Base-by-base conservation (phyloP, 2,113 vertebrate genomes). In the Carettochelys insculpta region DNA sequence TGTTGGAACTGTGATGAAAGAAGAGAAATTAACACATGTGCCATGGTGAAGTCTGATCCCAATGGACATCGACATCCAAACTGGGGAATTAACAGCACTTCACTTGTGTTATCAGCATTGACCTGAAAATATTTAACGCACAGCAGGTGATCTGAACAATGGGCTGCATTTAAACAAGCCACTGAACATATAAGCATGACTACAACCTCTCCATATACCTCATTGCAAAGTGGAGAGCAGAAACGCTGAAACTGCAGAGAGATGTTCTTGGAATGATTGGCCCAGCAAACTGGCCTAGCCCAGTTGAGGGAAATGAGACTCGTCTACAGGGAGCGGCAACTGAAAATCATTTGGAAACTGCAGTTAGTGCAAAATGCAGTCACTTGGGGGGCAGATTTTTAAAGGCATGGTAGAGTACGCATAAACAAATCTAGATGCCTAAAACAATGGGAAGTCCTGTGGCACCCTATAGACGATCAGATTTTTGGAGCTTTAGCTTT, bases 361-460 rank as follows among this genome's bases (percentile, higher is more conserved):
- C 81, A 85, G 50, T 2, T 61, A 56, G 19, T 17, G 61, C 58
- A 65, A 3, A 24, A 29, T 50, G 58, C 0, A 0, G 0, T 19
- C 24, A 41, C 29, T 78, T n/a, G 5, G 31, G 58, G 58, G 31
- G 14, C 58, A 34, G 58, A 61, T 61, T n/a, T 61, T 34, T n/a
- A 17, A 61, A n/a, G 16, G 31, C n/a, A 17, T 61, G 14, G 14
- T n/a, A n/a, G n/a, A n/a, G n/a, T n/a, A n/a, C n/a, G n/a, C n/a
- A n/a, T n/a, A n/a, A n/a, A n/a, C n/a, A n/a, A n/a, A n/a, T n/a
- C n/a, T n/a, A 31, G 29, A 31, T 31, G 14, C 56, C 56, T 61
- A 61, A 61, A 61, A 25, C 11, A 54, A n/a, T n/a, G n/a, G n/a
- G n/a, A n/a, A n/a, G n/a, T n/a, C n/a, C n/a, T n/a, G n/a, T n/a